Base-by-base conservation (phyloP, 2,113 vertebrate genomes). In the Camelus dromedarius region DNA sequence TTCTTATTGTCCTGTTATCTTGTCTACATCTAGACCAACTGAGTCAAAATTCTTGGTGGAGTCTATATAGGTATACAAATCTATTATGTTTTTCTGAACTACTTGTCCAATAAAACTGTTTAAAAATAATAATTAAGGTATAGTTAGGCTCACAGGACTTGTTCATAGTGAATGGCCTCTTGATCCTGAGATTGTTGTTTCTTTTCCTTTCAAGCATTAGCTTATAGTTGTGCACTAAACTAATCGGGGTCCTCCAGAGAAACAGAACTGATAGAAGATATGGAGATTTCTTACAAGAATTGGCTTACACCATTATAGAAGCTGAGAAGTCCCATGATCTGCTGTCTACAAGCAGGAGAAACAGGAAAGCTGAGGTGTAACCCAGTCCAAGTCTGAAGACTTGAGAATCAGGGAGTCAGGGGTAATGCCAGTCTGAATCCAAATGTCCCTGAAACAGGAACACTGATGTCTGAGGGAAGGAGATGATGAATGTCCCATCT, bases 271-370 rank as follows among this genome's bases (percentile, higher is more conserved):
- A 85, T 4, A 58, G 20, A 26, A 64, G 62, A 52, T n/a, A 13
- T 52, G 26, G 72, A 77, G 24, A 76, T 26, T 67, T 93, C 54
- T 85, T 46, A 76, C 46, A 93, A 28, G 35, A 85, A 67, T 76
- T 86, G 91, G 48, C 48, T 85, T 60, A 86, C 73, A 75, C 60
- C 67, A 58, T 76, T 56, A 85, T 8, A 8, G 91, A 93, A 93
- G 50, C 38, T 42, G n/a, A 84, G n/a, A 76, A 90, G 60, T 95
- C 56, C 50, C 56, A 64, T 11, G 26, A 24, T 86, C 92, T 35
- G 7, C 20, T 93, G 30, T 58, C 18, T 76, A 4, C 35, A 58
- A 76, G 77, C 48, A 75, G 30, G 67, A 75, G 30, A 81, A 64
- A 22, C 70, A 35, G 48, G 30, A 75, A 76, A 76, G 30, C 69